Percentiles rank a stretch among this genome's conserved stretches.
phyloP scores from a whole-genome alignment of 2,113 vertebrate species.

The Glaucomys volans region DNA sequence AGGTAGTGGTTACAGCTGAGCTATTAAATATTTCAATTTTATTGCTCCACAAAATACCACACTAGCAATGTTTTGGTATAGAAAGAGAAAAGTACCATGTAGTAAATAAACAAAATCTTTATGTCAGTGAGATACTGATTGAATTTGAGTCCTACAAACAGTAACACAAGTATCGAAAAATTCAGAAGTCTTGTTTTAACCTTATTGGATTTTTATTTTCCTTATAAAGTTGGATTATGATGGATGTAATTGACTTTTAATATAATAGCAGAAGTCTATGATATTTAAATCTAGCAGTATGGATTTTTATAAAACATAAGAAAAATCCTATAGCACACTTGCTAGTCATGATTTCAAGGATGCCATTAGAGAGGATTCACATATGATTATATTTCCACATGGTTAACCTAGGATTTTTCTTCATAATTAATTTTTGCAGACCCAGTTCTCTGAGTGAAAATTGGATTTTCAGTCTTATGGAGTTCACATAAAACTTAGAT shows the following conservation, averaged over 20 bases:
- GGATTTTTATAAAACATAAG: neutral
- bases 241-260: constrained; percentile 17
- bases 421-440: neutral
- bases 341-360: neutral
- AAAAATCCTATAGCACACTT: neutral
- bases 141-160: neutral
- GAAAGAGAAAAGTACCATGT: neutral
- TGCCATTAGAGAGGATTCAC: neutral
- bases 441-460: neutral
- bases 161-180: neutral
- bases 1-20: neutral
- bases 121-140: neutral
- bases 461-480: neutral
- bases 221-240: neutral
- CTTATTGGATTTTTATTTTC: neutral
- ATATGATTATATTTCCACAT: neutral
- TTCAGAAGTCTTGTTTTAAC: neutral
- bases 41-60: neutral
- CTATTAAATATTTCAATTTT: neutral
- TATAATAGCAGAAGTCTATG: neutral
- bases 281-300: neutral
- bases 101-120: neutral
- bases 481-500: constrained; percentile 28
- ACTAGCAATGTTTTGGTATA: neutral
- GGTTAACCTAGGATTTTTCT: neutral